These are phyloP conservation scores for Arnoldichthys spilopterus DNA, from an alignment of 2,797 vertebrate species.

Conservation along the genomic window DNA sequence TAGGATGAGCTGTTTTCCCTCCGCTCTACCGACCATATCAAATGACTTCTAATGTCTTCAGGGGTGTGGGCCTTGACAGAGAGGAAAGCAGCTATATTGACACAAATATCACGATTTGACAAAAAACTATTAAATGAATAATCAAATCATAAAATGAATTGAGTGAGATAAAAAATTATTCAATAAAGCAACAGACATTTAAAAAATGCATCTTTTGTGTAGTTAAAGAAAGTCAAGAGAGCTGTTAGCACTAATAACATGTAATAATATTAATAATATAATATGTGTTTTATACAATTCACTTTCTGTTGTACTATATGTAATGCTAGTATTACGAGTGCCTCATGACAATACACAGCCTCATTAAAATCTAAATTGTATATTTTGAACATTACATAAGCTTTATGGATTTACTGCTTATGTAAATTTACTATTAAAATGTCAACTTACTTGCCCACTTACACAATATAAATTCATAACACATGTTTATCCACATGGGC, in stretches of 20 bases:
- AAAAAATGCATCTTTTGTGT: not conserved
- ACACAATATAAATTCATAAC: not conserved
- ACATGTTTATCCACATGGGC: not conserved
- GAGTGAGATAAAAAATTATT: not conserved
- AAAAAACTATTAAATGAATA: not conserved
- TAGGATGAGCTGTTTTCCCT: constrained; percentile 42
- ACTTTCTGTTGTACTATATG: no score
- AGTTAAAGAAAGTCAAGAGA: no score
- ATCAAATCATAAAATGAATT: not conserved
- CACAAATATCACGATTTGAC: constrained; percentile 3
- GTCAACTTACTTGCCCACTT: not conserved
- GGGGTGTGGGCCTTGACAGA: constrained; percentile 18
- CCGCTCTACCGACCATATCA: constrained; percentile 41
- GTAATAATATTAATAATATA: no score
- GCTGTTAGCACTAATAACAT: no score
- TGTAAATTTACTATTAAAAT: not conserved
- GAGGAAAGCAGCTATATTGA: not conserved
- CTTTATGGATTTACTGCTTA: no score
- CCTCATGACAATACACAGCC: not conserved
- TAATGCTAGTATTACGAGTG: not conserved
- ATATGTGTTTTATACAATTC: no score
- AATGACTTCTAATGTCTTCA: constrained; percentile 40
- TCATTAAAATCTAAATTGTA: not conserved
- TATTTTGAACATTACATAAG: no score
- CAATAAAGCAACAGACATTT: not conserved